A percentile compares a stretch with the other conserved stretches of the same genome.
These are phyloP conservation scores for Steinernema khuongi DNA, from an alignment of 1,140 invertebrate genomes.

Conservation along the genomic window DNA sequence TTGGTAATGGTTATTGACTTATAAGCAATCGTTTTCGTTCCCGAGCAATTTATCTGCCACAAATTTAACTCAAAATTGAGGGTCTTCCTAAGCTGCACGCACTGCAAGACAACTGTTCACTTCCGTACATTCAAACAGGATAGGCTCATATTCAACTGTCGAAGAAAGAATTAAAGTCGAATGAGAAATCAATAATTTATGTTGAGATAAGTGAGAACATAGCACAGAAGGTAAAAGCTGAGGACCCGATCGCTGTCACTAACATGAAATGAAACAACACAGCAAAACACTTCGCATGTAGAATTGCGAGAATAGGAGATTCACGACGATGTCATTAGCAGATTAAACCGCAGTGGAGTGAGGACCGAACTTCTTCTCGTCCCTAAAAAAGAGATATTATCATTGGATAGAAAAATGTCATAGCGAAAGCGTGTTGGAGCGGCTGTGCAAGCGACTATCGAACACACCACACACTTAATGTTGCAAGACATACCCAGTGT, in stretches of 20 bases:
- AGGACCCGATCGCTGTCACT: conserved; percentile 11
- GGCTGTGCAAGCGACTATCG: too few species aligned
- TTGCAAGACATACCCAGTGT: not conserved
- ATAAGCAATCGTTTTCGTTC: too few species aligned
- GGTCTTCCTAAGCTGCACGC: too few species aligned
- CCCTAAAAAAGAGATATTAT: not conserved
- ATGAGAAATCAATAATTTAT: not conserved
- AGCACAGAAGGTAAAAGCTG: conserved; percentile 14
- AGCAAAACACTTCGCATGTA: too few species aligned
- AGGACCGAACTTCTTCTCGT: not conserved
- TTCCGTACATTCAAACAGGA: too few species aligned
- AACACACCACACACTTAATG: too few species aligned
- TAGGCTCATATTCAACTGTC: too few species aligned
- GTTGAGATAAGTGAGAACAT: not conserved
- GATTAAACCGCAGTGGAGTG: not conserved
- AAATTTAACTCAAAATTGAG: too few species aligned
- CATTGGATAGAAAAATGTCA: not conserved
- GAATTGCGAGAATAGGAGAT: not conserved
- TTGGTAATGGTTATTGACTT: too few species aligned
- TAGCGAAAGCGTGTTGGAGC: not conserved
- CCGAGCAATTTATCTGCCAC: too few species aligned
- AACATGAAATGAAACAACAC: not conserved
- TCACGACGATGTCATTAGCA: not conserved
- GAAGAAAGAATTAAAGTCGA: too few species aligned
- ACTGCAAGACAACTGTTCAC: too few species aligned